Conservation (phyloP, 1,140 invertebrate genomes). For the Trachelipus rathkii region DNA sequence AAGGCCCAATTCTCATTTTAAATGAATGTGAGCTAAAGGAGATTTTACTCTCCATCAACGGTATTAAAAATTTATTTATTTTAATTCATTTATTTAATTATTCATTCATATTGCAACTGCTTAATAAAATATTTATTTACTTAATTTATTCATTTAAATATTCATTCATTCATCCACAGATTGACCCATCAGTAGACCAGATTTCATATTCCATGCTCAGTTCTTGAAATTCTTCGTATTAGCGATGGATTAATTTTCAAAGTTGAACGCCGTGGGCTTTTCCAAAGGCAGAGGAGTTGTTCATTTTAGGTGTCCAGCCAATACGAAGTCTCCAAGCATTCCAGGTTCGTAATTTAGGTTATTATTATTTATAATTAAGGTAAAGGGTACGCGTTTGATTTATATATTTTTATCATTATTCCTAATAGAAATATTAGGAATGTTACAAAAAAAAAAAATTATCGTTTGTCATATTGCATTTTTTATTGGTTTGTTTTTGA, state of each 20-base stretch:
- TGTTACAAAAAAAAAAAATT: no score
- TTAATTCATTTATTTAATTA: no score
- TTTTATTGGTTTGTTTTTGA: no score
- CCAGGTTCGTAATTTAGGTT: conserved; percentile 51
- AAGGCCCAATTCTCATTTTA: no score
- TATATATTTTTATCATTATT: no score
- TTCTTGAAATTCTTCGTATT: conserved; percentile 49
- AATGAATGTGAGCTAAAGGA: no score
- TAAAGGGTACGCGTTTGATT: no score
- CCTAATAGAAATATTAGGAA: no score
- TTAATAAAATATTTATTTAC: not conserved
- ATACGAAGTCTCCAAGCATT: conserved; percentile 62
- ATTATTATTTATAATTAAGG: no score
- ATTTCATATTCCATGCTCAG: conserved; percentile 35
- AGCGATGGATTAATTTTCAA: conserved; percentile 84
- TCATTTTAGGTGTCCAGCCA: conserved; percentile 80
- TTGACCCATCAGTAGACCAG: conserved; percentile 53
- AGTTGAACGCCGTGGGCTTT: conserved; percentile 74
- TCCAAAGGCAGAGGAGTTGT: conserved; percentile 87
- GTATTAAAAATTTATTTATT: no score
- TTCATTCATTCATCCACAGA: conserved; percentile 32
- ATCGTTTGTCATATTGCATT: no score
- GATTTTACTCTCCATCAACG: no score
- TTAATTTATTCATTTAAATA: not conserved
- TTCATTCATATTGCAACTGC: conserved; percentile 1